Percentiles rank a stretch among this genome's conserved stretches.
Conservation (phyloP, 1,140 invertebrate genomes). For the Dryas iulia region DNA sequence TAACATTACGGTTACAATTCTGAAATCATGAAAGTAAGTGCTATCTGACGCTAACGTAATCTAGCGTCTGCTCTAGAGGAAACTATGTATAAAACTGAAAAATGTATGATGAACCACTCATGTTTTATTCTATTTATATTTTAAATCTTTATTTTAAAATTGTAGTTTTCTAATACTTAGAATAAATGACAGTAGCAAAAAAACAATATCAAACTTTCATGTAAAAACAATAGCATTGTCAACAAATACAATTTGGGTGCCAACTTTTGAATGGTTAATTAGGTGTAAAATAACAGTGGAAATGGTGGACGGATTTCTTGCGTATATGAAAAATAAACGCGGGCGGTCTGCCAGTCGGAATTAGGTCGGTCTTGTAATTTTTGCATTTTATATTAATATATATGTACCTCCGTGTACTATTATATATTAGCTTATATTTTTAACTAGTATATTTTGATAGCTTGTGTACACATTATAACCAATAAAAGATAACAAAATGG, state of each 20-base stretch:
- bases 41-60: too few species aligned
- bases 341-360: slow-evolving; percentile 45
- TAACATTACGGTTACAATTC: too few species aligned
- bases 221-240: background rate
- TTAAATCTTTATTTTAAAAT: background rate
- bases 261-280: slow-evolving; percentile 33
- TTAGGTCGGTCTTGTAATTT: slow-evolving; percentile 32
- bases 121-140: too few species aligned
- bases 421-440: too few species aligned
- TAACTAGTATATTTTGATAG: slow-evolving; percentile 5
- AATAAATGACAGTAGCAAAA: too few species aligned
- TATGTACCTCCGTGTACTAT: too few species aligned
- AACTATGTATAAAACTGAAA: too few species aligned
- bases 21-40: too few species aligned
- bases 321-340: slow-evolving; percentile 41
- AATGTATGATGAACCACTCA: too few species aligned
- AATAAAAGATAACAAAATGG: too few species aligned
- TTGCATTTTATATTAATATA: slow-evolving; percentile 11
- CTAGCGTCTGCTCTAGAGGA: too few species aligned
- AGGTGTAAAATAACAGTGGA: slow-evolving; percentile 24
- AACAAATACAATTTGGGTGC: slow-evolving; percentile 9
- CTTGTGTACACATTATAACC: background rate
- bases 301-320: slow-evolving; percentile 35
- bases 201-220: background rate
- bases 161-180: too few species aligned